Evolutionary conservation across 2,888 invertebrate species (phyloP), one percentile per base, ranked within the genome.

Genomic region (Gasteruption jaculator): DNA sequence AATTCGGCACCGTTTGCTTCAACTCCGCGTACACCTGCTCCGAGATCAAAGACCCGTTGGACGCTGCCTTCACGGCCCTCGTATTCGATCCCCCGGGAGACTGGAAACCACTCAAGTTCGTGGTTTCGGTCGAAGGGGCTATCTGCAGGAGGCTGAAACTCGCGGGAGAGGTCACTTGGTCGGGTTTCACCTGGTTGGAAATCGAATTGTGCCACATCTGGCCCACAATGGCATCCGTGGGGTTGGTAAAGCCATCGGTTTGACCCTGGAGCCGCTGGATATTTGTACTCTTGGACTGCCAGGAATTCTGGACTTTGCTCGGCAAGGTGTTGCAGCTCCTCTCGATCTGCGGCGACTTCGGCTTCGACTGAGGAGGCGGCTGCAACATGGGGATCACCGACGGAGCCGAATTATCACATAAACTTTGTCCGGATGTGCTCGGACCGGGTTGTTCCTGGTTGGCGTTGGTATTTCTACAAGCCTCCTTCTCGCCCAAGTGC

Each of bases 401-500:
- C n/a, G n/a, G n/a, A n/a, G 53, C 56, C 0, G 49, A 27, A 15
- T 45, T 56, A 0, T 65, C 63, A 10, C 55, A 56, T 1, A 47
- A 16, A 18, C 61, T 65, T 12, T 45, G 53, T 0, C 54, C 46
- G 0, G 56, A 34, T 0, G 51, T 46, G 20, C 41, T 44, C 0
- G 46, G 26, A 5, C 35, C 36, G 0, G 38, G 16, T 6, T 50
- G 47, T 12, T 54, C 52, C 10, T 56, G 69, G 32, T 67, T 71
- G 15, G 72, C 70, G 48, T 71, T 71, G 2, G 65, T 71, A 40
- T 73, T 74, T 11, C 71, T 73, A 7, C 60, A 63, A 0, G 71
- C 69, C 36, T 74, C 74, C 38, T 72, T 72, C 34, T 72, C 71
- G 0, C 73, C 74, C 10, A 83, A 68, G 53, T 77, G 78, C 52